phyloP scores from a whole-genome alignment of 2,888 invertebrate genomes.

The Neoaliturus tenellus region DNA sequence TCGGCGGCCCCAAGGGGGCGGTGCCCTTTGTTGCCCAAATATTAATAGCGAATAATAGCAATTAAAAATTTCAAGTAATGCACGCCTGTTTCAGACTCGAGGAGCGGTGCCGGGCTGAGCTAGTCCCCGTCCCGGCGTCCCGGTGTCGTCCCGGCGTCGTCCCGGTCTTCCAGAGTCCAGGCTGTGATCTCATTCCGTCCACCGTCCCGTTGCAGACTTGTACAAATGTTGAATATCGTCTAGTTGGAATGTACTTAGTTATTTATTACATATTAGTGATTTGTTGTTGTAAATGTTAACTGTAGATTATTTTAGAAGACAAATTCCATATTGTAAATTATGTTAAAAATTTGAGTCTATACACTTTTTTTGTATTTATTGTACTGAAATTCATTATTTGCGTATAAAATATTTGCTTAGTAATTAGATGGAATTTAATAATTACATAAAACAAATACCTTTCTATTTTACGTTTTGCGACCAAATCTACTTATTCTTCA shows the following conservation, averaged over 20 bases:
- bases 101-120: constrained; percentile 43
- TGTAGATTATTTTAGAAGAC: background rate
- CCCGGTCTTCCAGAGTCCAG: constrained; percentile 19
- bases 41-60: constrained; percentile 57
- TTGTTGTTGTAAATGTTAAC: constrained; percentile 4
- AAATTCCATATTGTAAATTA: too few species aligned
- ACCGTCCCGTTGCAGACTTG: background rate
- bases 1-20: constrained; percentile 23
- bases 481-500: too few species aligned
- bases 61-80: constrained; percentile 47
- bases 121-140: background rate
- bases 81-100: constrained; percentile 54
- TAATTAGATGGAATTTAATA: too few species aligned
- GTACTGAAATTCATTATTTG: too few species aligned
- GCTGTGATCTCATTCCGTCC: constrained; percentile 39
- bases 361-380: too few species aligned
- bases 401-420: too few species aligned
- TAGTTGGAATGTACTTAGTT: background rate
- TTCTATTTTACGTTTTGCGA: too few species aligned
- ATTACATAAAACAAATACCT: too few species aligned
- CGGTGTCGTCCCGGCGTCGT: background rate
- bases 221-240: background rate
- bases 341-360: too few species aligned
- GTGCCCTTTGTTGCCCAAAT: constrained; percentile 45
- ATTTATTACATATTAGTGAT: background rate